Evolutionary conservation across 2,797 vertebrate species (phyloP), one percentile per base, ranked within the genome.

Genomic region (Pogoniulus pusillus): DNA sequence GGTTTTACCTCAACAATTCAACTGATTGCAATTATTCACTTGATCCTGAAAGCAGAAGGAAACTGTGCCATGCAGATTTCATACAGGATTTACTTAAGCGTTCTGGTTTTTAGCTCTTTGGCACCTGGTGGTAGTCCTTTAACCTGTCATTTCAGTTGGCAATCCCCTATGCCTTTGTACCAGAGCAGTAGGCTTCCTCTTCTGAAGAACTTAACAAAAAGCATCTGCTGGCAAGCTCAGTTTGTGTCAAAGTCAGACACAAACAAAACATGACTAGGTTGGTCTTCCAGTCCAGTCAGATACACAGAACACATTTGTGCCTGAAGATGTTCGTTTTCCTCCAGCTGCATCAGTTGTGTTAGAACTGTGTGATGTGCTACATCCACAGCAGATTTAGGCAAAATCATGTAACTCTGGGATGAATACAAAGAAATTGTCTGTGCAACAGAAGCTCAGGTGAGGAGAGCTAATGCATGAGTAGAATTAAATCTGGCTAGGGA

Each of bases 1-100:
- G 12, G 45, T 80, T 93, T 91, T 87, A 65, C 49, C 37, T 85
- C 35, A 90, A 62, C 73, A 85, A 89, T 90, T 94, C 63, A 73
- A 39, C 35, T 93, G 57, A 89, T 90, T 81, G 64, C 73, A 75
- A 47, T 71, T 55, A 87, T 49, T 73, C n/a, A 29, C 45, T 79
- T 83, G 72, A 76, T 87, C 73, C 57, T 64, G 64, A 82, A 91
- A 85, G 76, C 81, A 81, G 82, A 79, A 63, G 70, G 89, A 93
- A 91, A 87, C 72, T 37, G n/a, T 83, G 74, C 91, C 39, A 34
- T 53, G 62, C 51, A 9, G 53, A 71, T 79, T 94, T 91, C 54
- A 68, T 69, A 37, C 51, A 64, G 75, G 65, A 93, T 92, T 94
- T 89, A 83, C 85, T 78, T 69, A 71, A 90, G 60, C 74, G 35